phyloP scores from a whole-genome alignment of 2,888 invertebrate species.

The Bombylius major region DNA sequence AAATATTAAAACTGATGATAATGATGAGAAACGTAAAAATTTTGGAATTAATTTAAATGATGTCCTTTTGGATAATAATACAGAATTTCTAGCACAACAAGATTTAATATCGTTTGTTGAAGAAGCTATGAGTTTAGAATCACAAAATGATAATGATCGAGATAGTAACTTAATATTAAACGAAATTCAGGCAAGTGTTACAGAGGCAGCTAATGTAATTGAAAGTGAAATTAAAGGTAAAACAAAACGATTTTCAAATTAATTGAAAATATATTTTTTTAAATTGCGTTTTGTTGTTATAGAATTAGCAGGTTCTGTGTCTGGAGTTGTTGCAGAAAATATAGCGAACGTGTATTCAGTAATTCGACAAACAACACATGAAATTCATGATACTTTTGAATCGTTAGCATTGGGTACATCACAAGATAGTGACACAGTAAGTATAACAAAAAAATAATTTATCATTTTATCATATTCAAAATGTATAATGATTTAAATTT shows the following conservation, averaged over 20 bases:
- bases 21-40: constrained; percentile 28
- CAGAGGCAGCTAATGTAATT: constrained; percentile 39
- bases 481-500: not conserved
- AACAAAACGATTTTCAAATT: too few species aligned
- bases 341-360: constrained; percentile 40
- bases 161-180: constrained; percentile 32
- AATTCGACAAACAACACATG: constrained; percentile 38
- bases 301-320: constrained; percentile 39
- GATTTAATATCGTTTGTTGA: constrained; percentile 41
- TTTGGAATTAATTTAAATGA: constrained; percentile 32
- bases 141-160: constrained; percentile 22
- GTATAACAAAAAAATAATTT: not conserved
- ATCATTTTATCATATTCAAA: not conserved
- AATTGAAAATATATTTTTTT: too few species aligned
- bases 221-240: constrained; percentile 41
- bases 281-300: too few species aligned
- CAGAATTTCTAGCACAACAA: constrained; percentile 30
- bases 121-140: constrained; percentile 26
- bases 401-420: constrained; percentile 26
- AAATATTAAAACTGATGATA: constrained; percentile 26
- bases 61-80: constrained; percentile 30
- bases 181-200: constrained; percentile 35
- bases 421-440: constrained; percentile 21
- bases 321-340: constrained; percentile 39
- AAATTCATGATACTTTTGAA: constrained; percentile 36